A percentile compares a stretch with the other conserved stretches of the same genome.
Evolutionary conservation across 2,797 vertebrate species (phyloP).

Genomic region (Silurus aristotelis): DNA sequence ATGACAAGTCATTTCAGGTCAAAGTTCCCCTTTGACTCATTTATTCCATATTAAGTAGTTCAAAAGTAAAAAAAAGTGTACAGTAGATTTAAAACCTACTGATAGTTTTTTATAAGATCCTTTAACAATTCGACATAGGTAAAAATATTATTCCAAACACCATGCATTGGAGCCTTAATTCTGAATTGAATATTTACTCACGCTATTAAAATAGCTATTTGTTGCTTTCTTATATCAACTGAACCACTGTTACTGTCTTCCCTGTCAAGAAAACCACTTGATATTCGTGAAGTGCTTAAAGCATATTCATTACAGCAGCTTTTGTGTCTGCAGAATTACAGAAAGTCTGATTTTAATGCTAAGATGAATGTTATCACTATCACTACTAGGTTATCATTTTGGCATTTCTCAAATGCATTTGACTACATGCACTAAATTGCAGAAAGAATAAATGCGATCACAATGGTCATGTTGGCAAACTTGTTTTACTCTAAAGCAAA

Average conservation of each 20-base stretch:
- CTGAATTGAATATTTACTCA: neutral
- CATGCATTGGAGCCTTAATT: neutral
- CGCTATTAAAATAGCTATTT: neutral
- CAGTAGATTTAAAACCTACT: neutral
- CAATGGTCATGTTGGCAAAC: conserved; percentile 21
- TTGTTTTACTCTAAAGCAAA: conserved; percentile 33
- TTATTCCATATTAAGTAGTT: conserved; percentile 1
- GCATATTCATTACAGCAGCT: neutral
- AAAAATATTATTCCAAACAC: neutral
- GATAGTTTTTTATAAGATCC: neutral
- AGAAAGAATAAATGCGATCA: conserved; percentile 17
- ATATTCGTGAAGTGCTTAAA: neutral
- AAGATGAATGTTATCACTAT: neutral
- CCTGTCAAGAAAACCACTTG: neutral
- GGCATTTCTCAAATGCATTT: conserved; percentile 12
- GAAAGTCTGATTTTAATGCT: neutral
- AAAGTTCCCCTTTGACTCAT: conserved; percentile 9
- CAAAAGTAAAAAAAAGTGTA: neutral
- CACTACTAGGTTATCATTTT: neutral
- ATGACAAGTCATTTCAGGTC: conserved; percentile 20
- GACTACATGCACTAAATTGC: neutral
- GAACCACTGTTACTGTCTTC: neutral
- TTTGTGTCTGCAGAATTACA: conserved; percentile 1
- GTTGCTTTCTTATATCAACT: neutral
- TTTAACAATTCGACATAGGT: neutral